These are phyloP conservation scores for Podarcis muralis DNA, from an alignment of 2,113 vertebrate species.

Conservation along the genomic window DNA sequence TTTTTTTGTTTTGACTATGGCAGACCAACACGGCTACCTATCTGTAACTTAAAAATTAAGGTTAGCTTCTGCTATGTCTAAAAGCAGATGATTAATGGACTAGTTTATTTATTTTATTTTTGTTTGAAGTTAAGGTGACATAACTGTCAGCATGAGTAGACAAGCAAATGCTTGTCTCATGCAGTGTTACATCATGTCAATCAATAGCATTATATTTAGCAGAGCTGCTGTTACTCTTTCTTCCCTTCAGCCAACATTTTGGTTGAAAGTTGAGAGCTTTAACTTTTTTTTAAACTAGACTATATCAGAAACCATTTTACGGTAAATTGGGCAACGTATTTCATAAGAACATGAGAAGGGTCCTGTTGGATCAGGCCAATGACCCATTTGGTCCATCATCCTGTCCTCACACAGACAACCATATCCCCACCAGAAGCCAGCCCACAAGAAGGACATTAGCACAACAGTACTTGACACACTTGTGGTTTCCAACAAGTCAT, in stretches of 20 bases:
- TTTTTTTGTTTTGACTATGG: too few species aligned
- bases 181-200: neutral
- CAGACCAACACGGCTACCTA: too few species aligned
- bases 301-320: neutral
- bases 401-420: too few species aligned
- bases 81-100: neutral
- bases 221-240: neutral
- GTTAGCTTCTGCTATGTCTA: slow-evolving; percentile 15
- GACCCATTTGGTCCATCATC: too few species aligned
- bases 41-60: neutral
- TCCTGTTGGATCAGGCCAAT: too few species aligned
- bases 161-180: neutral
- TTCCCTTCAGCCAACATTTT: neutral
- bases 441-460: too few species aligned
- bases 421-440: too few species aligned
- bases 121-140: neutral
- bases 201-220: neutral
- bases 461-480: too few species aligned
- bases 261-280: neutral
- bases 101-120: neutral
- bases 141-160: neutral
- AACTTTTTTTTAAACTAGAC: neutral
- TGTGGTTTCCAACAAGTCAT: too few species aligned
- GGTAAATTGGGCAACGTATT: too few species aligned
- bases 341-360: too few species aligned